Base-by-base conservation (phyloP, 1,140 invertebrate species). In the Papilio machaon region DNA sequence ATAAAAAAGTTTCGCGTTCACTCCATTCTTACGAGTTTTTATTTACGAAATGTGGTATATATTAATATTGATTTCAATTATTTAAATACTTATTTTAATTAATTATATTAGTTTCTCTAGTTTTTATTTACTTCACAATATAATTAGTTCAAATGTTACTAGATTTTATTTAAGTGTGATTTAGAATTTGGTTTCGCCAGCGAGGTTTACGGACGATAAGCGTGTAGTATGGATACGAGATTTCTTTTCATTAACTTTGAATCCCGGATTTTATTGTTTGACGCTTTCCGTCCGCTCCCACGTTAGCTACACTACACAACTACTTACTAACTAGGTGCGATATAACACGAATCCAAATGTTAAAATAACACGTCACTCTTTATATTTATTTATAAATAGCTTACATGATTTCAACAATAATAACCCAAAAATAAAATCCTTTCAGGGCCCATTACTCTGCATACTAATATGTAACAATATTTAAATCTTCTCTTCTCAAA, bases 131-230 rank as follows among this genome's bases (percentile, higher is more conserved):
- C 80, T 82, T 83, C 83, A 83, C 82, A 86, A 87, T 87, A 91
- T 89, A 90, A 81, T 87, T 88, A 86, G 84, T 88, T 91, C 87
- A 87, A 86, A 85, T 82, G 73, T 84, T 84, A 88, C 80, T 80
- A 87, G 90, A 90, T 85, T 89, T 91, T 89, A 90, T 89, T 91
- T 90, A 89, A 90, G 87, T 89, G 91, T 92, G 90, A 93, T 93
- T 93, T 93, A 93, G 92, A 93, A 93, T 93, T 92, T 93, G 91
- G 91, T 93, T 93, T 88, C 90, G 83, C 89, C 82, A 35, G 67
- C 79, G 82, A 88, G 85, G 86, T 85, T 82, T 86, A 70, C 83
- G 82, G 89, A 85, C 89, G 83, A 85, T 77, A 80, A 82, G 80
- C 82, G 84, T 84, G 38, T 79, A 78, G 23, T 46, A 19, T 81